Conservation (phyloP, 37 sponge, comb jelly and placozoan genomes). For the Aplysina aerophoba region DNA sequence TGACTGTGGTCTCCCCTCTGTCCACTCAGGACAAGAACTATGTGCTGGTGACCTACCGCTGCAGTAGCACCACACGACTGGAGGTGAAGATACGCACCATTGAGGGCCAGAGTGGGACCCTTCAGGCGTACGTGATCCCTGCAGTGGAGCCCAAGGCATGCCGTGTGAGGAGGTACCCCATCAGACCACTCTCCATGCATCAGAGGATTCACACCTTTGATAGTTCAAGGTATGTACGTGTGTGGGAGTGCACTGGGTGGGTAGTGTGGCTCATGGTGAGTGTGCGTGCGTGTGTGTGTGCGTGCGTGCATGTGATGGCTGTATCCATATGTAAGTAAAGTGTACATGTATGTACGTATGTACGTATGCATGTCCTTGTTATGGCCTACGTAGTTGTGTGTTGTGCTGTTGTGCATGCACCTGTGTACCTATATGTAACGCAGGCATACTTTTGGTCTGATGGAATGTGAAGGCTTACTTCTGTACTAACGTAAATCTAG, state of each 20-base stretch:
- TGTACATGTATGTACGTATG: too few species aligned
- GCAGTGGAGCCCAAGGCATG: constrained; percentile 90
- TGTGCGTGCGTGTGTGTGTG: too few species aligned
- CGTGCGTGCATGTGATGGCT: too few species aligned
- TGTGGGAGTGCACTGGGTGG: not conserved
- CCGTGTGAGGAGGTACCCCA: constrained; percentile 79
- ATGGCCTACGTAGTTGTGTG: too few species aligned
- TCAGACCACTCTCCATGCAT: constrained; percentile 96
- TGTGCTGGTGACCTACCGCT: constrained; percentile 96
- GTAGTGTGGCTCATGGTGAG: not conserved
- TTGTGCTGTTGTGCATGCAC: too few species aligned
- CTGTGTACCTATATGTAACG: too few species aligned
- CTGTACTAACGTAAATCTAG: too few species aligned
- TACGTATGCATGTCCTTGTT: too few species aligned
- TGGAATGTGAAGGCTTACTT: too few species aligned
- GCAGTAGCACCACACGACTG: constrained; percentile 82
- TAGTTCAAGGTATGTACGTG: constrained; percentile 39
- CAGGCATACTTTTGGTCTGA: too few species aligned
- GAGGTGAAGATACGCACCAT: constrained; percentile 89
- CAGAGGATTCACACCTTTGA: constrained; percentile 84
- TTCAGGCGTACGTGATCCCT: constrained; percentile 94
- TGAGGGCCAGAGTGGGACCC: constrained; percentile 92
- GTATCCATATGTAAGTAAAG: too few species aligned
- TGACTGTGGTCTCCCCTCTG: too few species aligned
- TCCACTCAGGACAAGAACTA: constrained; percentile 72